Base-by-base conservation (phyloP, 2,113 vertebrate species). In the Chloropsis hardwickii region DNA sequence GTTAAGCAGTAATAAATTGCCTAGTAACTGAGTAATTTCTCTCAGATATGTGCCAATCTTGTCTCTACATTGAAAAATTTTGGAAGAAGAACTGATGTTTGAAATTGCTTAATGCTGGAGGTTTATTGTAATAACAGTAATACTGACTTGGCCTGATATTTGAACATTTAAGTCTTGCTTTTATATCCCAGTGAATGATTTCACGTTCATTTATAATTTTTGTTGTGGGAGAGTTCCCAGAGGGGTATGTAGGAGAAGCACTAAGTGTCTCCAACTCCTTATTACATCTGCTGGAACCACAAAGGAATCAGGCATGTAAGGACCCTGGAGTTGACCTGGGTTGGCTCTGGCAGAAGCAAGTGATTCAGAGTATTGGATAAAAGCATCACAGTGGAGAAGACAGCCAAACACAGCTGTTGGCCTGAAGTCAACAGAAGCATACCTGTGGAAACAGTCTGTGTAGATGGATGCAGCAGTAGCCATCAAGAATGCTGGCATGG, bases 1-100 rank as follows among this genome's bases (percentile, higher is more conserved):
- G 93, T 93, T 96, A 96, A 95, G 87, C 81, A 93, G 90, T 87
- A 93, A 91, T 92, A 97, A 95, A 95, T 94, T 95, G 76, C 85
- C 44, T 86, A 84, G 90, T 92, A 88, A 95, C 88, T 84, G 76
- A 90, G 53, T 93, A 92, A 96, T 95, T 95, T 95, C 76, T 84
- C 54, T 88, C 58, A 88, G 82, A 77, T 89, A 86, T 54, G 79
- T 89, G 84, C 94, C 92, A 95, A 8, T 97, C 92, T 96, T 94
- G 89, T 67, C 53, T 93, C 71, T 88, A n/a, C 67, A 28, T 16
- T 88, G 65, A 53, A 91, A 91, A 96, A 47, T 17, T 57, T 93
- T 96, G 92, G 92, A 96, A 88, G 92, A 94, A 90, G 92, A 95
- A 92, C 85, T 92, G 95, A 81, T 95, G 70, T 66, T 93, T 93